Evolutionary conservation across 92 coral and sea anemone genomes (phyloP).

Genomic region (Zoanthus gigantus): DNA sequence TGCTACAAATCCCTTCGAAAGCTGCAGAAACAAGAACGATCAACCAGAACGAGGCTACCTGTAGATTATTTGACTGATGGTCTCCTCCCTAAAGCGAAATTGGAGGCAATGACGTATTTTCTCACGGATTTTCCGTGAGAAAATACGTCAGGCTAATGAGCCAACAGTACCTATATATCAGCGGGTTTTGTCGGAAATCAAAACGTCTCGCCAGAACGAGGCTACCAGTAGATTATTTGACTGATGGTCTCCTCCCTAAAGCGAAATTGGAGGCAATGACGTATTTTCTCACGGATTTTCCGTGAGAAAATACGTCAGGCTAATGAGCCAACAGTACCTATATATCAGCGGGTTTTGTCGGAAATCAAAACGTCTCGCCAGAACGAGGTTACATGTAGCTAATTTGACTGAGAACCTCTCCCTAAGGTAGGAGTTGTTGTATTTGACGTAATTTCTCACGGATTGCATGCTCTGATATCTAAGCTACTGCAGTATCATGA

Average conservation of each 20-base stretch:
- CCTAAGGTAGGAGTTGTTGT: conserved; percentile 2
- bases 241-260: background rate
- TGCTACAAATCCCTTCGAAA: too few relatives aligned
- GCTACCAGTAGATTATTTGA: background rate
- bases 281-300: conserved; percentile 12
- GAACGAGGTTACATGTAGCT: background rate
- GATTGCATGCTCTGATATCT: conserved; percentile 1
- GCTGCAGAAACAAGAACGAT: background rate
- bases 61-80: background rate
- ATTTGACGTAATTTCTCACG: conserved; percentile 9
- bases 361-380: background rate
- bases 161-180: conserved; percentile 16
- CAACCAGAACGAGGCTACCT: conserved; percentile 2
- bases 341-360: conserved; percentile 2
- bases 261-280: background rate
- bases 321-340: conserved; percentile 17
- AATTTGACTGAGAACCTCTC: conserved; percentile 7
- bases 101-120: conserved; percentile 11
- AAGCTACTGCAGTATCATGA: background rate
- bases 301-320: background rate
- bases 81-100: conserved; percentile 6
- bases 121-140: background rate
- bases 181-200: background rate
- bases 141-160: background rate
- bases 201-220: conserved; percentile 10